A percentile compares a stretch with the other conserved stretches of the same genome.
These are phyloP conservation scores for Heliconius nattereri DNA, from an alignment of 1,140 invertebrate species.

Conservation along the genomic window DNA sequence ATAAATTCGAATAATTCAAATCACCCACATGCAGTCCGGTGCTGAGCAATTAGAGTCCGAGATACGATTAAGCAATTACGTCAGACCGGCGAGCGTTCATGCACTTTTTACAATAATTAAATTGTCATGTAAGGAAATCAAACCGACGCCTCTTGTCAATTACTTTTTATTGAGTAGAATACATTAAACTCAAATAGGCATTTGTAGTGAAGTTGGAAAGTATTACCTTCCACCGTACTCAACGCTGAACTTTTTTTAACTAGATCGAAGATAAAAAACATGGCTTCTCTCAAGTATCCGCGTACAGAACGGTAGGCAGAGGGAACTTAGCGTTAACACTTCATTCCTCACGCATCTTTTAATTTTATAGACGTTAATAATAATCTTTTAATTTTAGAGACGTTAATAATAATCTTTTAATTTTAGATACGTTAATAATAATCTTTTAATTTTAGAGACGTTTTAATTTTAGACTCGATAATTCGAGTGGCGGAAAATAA, in stretches of 20 bases:
- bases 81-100: constrained; percentile 18
- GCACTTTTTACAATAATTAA: constrained; percentile 35
- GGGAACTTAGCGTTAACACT: no score
- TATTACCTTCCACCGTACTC: neutral
- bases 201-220: neutral
- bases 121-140: constrained; percentile 18
- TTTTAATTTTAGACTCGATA: no score
- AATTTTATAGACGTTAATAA: no score
- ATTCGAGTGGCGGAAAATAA: no score
- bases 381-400: no score
- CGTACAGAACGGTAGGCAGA: no score
- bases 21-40: constrained; percentile 17
- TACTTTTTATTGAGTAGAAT: neutral
- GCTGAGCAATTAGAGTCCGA: constrained; percentile 29
- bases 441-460: no score
- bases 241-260: neutral
- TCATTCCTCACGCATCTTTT: no score
- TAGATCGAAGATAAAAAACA: neutral
- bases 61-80: constrained; percentile 33
- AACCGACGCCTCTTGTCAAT: constrained; percentile 14
- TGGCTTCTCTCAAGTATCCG: no score
- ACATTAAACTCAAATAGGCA: no score
- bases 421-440: no score
- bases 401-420: no score
- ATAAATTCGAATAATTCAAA: neutral